Conservation (phyloP, 2,888 invertebrate species). For the Euplexia lucipara region DNA sequence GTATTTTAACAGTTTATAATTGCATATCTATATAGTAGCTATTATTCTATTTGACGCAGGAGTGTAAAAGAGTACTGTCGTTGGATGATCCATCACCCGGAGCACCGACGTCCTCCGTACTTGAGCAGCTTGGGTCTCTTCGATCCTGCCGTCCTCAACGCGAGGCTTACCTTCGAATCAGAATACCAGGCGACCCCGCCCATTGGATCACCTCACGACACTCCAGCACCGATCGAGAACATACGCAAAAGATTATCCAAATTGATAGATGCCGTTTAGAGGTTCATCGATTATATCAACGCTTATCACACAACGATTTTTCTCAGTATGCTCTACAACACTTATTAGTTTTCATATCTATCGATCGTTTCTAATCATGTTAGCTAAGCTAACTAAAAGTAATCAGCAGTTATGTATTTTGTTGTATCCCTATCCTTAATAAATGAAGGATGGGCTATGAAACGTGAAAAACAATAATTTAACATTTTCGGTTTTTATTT, state of each 20-base stretch:
- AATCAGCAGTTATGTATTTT: background rate
- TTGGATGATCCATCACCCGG: conserved; percentile 90
- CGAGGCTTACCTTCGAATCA: conserved; percentile 80
- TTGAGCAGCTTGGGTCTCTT: conserved; percentile 90
- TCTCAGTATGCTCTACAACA: conserved; percentile 24
- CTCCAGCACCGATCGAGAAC: conserved; percentile 77
- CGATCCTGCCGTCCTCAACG: conserved; percentile 81
- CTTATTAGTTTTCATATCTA: conserved; percentile 36
- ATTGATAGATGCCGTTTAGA: conserved; percentile 72
- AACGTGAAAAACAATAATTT: background rate
- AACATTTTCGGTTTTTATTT: background rate
- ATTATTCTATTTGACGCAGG: conserved; percentile 71
- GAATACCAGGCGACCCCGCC: conserved; percentile 64
- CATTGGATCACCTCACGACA: conserved; percentile 62
- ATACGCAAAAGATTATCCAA: conserved; percentile 80
- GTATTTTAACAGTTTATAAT: background rate
- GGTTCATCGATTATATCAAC: conserved; percentile 15
- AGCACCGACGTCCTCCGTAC: conserved; percentile 89
- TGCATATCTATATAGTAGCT: no score
- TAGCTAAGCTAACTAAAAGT: conserved; percentile 19
- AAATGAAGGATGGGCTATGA: background rate
- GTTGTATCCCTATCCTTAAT: background rate
- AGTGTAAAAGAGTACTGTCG: conserved; percentile 91
- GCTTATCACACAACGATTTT: conserved; percentile 46
- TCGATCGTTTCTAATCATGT: conserved; percentile 26